phyloP scores from a whole-genome alignment of 2,113 vertebrate species.

The Burhinus oedicnemus region DNA sequence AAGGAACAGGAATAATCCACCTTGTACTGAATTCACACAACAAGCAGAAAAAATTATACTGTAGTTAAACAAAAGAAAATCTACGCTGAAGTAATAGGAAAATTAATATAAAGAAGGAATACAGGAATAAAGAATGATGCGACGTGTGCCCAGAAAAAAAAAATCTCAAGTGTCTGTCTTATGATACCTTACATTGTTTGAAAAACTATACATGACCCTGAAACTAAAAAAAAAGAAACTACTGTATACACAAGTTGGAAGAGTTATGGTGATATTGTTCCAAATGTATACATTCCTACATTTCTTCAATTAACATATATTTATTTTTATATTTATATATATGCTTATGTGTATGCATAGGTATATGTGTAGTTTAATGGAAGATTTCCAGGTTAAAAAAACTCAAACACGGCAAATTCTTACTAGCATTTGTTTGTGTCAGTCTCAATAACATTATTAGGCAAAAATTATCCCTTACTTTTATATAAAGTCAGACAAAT shows the following conservation, averaged over 20 bases:
- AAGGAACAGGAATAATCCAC: background rate
- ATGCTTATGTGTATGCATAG: accelerated
- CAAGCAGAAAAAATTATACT: background rate
- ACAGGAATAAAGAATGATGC: background rate
- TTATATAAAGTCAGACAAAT: constrained; percentile 15
- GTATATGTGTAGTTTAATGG: background rate
- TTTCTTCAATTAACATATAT: background rate
- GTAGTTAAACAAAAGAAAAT: background rate
- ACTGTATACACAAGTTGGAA: background rate
- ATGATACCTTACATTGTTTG: background rate
- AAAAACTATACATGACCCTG: accelerated
- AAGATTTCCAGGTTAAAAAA: background rate
- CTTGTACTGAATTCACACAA: background rate
- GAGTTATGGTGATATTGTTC: background rate
- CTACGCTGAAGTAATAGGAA: background rate
- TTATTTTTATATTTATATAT: background rate
- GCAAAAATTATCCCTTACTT: background rate
- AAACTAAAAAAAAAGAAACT: background rate
- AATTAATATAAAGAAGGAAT: background rate
- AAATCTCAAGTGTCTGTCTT: background rate
- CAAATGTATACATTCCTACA: background rate
- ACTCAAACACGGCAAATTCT: background rate
- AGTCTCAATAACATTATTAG: background rate
- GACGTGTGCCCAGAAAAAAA: background rate
- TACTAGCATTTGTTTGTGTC: background rate